Evolutionary conservation across 2,113 vertebrate species (phyloP).

Genomic region (Coptodon rendalli): DNA sequence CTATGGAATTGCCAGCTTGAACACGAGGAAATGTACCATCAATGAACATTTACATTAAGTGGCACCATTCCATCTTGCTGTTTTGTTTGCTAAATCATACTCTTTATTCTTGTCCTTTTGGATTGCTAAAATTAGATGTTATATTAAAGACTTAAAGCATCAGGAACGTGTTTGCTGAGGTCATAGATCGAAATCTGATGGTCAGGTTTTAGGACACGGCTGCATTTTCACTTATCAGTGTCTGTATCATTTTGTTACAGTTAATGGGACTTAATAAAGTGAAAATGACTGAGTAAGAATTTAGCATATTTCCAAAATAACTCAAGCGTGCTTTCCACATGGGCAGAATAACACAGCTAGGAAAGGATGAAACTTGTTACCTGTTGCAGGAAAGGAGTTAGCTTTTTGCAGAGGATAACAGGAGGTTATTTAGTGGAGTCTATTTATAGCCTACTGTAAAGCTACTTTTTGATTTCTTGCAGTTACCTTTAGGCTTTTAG

Average conservation of each 20-base stretch:
- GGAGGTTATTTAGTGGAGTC: not conserved
- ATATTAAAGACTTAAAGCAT: not conserved
- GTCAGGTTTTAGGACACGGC: not conserved
- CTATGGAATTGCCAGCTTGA: not conserved
- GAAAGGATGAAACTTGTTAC: not conserved
- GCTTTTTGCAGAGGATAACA: not conserved
- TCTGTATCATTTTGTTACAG: not conserved
- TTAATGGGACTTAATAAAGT: not conserved
- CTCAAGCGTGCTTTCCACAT: not conserved
- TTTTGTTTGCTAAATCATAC: not conserved
- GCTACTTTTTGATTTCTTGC: not conserved
- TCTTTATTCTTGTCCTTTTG: not conserved
- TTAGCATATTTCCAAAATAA: not conserved
- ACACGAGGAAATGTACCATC: not conserved
- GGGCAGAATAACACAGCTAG: not conserved
- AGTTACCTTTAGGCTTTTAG: not conserved
- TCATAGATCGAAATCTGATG: not conserved
- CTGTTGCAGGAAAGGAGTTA: not conserved
- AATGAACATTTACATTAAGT: not conserved
- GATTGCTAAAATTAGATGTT: not conserved
- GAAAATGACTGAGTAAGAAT: not conserved
- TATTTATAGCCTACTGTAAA: not conserved
- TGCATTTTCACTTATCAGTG: not conserved
- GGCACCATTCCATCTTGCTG: not conserved
- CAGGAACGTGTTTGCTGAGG: not conserved